phyloP scores from a whole-genome alignment of 2,113 vertebrate species.

The Blennius ocellaris region DNA sequence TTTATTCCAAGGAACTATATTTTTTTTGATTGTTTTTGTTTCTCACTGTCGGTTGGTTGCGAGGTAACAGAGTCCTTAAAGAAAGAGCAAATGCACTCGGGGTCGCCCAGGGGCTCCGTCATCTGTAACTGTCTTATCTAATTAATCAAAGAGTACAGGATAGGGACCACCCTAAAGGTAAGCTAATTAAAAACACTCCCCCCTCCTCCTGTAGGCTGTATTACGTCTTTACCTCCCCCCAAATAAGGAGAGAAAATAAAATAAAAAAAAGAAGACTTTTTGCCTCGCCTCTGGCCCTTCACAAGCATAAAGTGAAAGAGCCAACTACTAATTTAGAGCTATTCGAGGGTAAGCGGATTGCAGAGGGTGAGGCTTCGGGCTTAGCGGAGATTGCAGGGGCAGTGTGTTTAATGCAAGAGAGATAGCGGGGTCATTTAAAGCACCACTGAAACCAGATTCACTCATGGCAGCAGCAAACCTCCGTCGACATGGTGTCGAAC shows the following conservation, averaged over 20 bases:
- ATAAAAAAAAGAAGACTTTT: constrained; percentile 8
- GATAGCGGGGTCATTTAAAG: constrained; percentile 76
- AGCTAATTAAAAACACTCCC: constrained; percentile 61
- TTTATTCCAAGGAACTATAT: no score
- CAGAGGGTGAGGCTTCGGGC: constrained; percentile 71
- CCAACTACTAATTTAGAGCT: constrained; percentile 73
- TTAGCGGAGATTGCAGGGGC: constrained; percentile 75
- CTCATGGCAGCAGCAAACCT: constrained; percentile 51
- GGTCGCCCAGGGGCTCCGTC: constrained; percentile 42
- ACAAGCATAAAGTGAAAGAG: constrained; percentile 71
- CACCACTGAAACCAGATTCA: constrained; percentile 57
- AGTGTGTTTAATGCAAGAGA: constrained; percentile 73
- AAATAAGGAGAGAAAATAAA: not conserved
- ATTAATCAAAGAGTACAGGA: constrained; percentile 66
- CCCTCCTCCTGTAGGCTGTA: constrained; percentile 40
- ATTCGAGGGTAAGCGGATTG: constrained; percentile 78
- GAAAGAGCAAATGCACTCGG: constrained; percentile 29
- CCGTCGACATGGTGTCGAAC: not conserved
- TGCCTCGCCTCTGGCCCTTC: constrained; percentile 48
- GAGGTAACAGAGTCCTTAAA: constrained; percentile 44
- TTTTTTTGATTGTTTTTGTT: not conserved
- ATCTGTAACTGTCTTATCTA: constrained; percentile 52
- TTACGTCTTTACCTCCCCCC: constrained; percentile 45
- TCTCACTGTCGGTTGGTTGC: constrained; percentile 48
- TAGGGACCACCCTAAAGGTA: constrained; percentile 57